Base-by-base conservation (phyloP, 2,113 vertebrate species). In the Anolis carolinensis region DNA sequence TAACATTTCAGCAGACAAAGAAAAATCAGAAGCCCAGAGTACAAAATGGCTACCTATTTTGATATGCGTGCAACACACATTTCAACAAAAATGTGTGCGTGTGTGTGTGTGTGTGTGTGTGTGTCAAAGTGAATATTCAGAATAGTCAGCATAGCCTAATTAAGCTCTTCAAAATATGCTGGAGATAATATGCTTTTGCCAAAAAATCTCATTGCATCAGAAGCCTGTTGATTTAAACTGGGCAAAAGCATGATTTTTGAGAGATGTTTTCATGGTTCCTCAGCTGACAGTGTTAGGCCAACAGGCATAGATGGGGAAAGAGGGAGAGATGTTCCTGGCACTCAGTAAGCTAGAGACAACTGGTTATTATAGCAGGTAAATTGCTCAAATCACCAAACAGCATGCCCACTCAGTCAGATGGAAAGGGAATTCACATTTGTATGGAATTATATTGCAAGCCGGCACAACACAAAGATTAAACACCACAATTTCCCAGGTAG, bases 301-400 rank as follows among this genome's bases (percentile, higher is more conserved):
- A 32, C 72, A 95, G 93, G 89, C 78, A 89, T 88, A 89, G 88
- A 90, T 94, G 23, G 62, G 25, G 65, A 27, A 10, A 10, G 52
- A 21, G 34, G 18, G 52, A 11, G 93, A 90, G 93, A 94, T 89
- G 87, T 92, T 93, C 76, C 88, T 94, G 93, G 91, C 91, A 95
- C 89, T 83, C 89, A 92, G 91, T 85, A 91, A 95, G 86, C 62
- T 78, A 93, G 81, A 88, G 89, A 94, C 94, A 93, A 87, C 93
- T 86, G 87, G 90, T 90, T 95, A 94, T 95, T 95, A 92, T 89
- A 93, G 81, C 74, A 94, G 83, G 91, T 77, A 94, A 95, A 96
- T 95, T 71, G 4, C 87, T 93, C 88, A 94, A 95, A 95, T 94
- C 93, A 92, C 91, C 93, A 93, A 95, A 86, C 93, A 95, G 95